Conservation (phyloP, 2,113 vertebrate species). For the Naja naja region DNA sequence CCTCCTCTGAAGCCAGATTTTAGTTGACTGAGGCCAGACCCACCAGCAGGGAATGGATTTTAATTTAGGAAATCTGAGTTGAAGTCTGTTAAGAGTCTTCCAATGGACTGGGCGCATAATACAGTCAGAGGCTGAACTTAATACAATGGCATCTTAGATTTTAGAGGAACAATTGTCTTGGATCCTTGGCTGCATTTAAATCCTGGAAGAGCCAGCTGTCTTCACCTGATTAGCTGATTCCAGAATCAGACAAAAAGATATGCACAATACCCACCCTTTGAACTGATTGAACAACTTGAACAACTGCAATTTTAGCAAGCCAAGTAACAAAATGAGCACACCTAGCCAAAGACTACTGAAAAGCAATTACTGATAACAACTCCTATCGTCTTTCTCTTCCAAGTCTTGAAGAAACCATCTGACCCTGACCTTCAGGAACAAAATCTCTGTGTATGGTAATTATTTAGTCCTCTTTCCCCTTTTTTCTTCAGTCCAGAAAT, state of each 20-base stretch:
- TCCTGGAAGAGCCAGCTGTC: not conserved
- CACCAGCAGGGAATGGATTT: not conserved
- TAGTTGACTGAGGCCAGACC: not conserved
- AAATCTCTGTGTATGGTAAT: not conserved
- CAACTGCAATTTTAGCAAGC: not conserved
- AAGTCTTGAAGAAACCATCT: not conserved
- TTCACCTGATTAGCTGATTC: not conserved
- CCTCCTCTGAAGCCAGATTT: not conserved
- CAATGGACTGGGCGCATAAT: not conserved
- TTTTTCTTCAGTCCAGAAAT: not conserved
- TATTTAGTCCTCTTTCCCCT: not conserved
- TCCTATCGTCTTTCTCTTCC: not conserved
- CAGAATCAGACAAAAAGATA: not conserved
- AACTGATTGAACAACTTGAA: too few relatives aligned
- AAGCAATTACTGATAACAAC: not conserved
- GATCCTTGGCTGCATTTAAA: not conserved
- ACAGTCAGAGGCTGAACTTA: not conserved
- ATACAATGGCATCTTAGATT: not conserved
- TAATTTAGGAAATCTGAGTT: not conserved
- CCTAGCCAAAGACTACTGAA: not conserved
- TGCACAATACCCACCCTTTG: not conserved
- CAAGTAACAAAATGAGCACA: not conserved
- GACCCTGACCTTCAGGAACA: not conserved
- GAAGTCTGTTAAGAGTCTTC: not conserved
- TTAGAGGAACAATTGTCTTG: not conserved